phyloP scores from a whole-genome alignment of 2,888 invertebrate genomes.

The Amphimallon solstitiale region DNA sequence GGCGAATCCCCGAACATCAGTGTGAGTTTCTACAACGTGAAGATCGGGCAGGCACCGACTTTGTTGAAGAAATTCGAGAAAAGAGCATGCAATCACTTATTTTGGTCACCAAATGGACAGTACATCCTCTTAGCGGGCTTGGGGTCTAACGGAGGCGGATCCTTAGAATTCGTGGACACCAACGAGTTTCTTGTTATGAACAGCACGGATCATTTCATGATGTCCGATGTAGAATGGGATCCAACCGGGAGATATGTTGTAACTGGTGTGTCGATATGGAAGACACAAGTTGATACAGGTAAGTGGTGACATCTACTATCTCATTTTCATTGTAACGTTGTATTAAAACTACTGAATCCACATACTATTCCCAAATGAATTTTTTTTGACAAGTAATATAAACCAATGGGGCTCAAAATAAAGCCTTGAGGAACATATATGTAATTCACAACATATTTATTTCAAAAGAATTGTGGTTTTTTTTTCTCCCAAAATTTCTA shows the following conservation, averaged over 20 bases:
- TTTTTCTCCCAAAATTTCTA: no score
- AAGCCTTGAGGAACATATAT: no score
- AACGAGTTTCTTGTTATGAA: constrained; percentile 96
- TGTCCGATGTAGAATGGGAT: constrained; percentile 98
- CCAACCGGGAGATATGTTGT: constrained; percentile 98
- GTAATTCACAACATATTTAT: no score
- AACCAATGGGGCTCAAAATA: no score
- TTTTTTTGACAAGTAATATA: no score
- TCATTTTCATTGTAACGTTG: no score
- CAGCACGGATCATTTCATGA: constrained; percentile 89
- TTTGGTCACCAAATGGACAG: constrained; percentile 97
- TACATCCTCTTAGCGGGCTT: constrained; percentile 94
- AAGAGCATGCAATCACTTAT: constrained; percentile 88
- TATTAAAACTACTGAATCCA: no score
- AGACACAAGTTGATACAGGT: constrained; percentile 85
- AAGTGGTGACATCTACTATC: no score
- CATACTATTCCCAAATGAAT: no score
- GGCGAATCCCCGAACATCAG: constrained; percentile 87
- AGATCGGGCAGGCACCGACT: constrained; percentile 89
- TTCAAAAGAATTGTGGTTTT: no score
- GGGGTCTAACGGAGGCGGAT: constrained; percentile 86
- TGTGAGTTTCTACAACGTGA: constrained; percentile 93
- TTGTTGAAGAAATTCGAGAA: constrained; percentile 89
- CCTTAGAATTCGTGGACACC: constrained; percentile 94
- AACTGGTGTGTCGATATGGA: constrained; percentile 95